phyloP scores from a whole-genome alignment of 2,113 vertebrate genomes.

The Eolophus roseicapilla region DNA sequence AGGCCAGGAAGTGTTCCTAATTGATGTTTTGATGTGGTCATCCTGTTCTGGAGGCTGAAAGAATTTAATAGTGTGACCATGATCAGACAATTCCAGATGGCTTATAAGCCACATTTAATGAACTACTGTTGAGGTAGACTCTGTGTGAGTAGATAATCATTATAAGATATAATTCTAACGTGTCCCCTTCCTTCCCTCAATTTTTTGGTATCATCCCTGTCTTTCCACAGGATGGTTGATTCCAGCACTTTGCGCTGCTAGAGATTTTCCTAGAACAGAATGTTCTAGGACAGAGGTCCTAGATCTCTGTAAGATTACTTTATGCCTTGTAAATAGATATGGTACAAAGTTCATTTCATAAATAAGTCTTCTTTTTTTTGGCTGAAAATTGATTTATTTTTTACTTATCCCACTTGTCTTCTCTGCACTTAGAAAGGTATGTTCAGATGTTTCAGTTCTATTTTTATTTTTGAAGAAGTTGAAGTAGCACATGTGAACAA shows the following conservation, averaged over 20 bases:
- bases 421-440: neutral
- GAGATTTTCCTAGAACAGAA: neutral
- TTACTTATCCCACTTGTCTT: neutral
- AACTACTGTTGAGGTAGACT: neutral
- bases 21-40: neutral
- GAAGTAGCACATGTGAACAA: neutral
- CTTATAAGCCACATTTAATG: neutral
- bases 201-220: neutral
- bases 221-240: neutral
- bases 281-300: constrained; percentile 41
- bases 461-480: neutral
- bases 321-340: neutral
- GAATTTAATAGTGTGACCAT: neutral
- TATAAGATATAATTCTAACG: neutral
- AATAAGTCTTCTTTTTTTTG: neutral
- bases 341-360: neutral
- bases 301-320: neutral
- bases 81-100: neutral
- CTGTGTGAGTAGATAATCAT: neutral
- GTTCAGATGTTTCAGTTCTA: neutral
- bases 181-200: neutral
- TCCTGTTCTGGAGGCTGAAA: neutral
- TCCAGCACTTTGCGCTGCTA: neutral
- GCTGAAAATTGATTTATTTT: neutral
- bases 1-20: neutral